Percentiles rank a stretch among this genome's conserved stretches.
These are phyloP conservation scores for Dynastes hyllus DNA, from an alignment of 2,888 invertebrate genomes.

Conservation along the genomic window DNA sequence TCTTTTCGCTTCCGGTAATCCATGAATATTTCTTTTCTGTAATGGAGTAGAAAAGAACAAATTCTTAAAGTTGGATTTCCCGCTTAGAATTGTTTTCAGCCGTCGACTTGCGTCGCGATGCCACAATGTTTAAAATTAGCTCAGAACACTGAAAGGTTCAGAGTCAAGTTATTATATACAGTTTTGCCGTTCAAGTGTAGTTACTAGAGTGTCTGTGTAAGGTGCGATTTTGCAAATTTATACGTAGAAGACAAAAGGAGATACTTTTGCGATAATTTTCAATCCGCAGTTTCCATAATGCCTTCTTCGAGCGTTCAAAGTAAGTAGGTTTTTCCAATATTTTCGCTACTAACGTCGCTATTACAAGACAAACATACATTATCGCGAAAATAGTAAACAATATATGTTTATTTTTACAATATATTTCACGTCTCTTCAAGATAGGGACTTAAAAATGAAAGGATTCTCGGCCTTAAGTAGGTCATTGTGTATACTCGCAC, in stretches of 20 bases:
- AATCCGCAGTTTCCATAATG: conserved; percentile 47
- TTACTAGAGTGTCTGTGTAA: conserved; percentile 39
- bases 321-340: conserved; percentile 47
- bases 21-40: conserved; percentile 11
- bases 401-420: conserved; percentile 46
- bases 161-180: conserved; percentile 49
- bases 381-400: conserved; percentile 36
- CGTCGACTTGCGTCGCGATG: conserved; percentile 58
- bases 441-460: conserved; percentile 19
- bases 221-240: conserved; percentile 56
- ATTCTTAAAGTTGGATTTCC: conserved; percentile 53
- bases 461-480: conserved; percentile 23
- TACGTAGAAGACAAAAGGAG: conserved; percentile 26
- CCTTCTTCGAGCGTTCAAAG: conserved; percentile 56
- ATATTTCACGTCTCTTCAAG: background rate
- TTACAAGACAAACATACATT: conserved; percentile 23
- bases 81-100: conserved; percentile 54
- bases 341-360: background rate
- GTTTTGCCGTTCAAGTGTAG: conserved; percentile 40
- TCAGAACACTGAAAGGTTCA: conserved; percentile 59
- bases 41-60: background rate
- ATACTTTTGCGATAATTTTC: conserved; percentile 5
- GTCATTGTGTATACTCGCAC: conserved; percentile 7
- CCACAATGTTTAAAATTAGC: conserved; percentile 67
- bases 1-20: background rate